Conservation (phyloP, 2,797 vertebrate species). For the Danio albolineatus region DNA sequence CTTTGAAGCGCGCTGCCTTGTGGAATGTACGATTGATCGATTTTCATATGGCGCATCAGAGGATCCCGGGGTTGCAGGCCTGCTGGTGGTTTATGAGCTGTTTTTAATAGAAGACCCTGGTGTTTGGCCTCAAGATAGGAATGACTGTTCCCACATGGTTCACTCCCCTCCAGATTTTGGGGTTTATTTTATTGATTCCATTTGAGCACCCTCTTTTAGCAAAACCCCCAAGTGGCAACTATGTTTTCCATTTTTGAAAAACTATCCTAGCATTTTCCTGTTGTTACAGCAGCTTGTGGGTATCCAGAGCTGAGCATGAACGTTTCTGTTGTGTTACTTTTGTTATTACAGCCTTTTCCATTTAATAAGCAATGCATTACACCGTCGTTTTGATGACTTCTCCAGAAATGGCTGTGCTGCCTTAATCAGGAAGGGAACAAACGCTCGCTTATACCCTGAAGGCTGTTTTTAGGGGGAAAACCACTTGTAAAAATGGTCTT, state of each 20-base stretch:
- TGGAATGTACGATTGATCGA: conserved; percentile 61
- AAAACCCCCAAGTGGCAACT: conserved; percentile 41
- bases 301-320: conserved; percentile 37
- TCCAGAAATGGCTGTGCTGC: conserved; percentile 25
- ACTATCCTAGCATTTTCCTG: conserved; percentile 37
- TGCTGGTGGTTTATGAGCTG: conserved; percentile 54
- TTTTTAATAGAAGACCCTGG: conserved; percentile 53
- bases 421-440: conserved; percentile 40
- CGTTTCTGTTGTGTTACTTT: conserved; percentile 12
- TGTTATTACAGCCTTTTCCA: conserved; percentile 41
- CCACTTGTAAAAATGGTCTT: conserved; percentile 25
- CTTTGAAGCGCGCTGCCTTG: conserved; percentile 58
- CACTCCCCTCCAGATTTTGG: conserved; percentile 37
- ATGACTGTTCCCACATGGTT: conserved; percentile 38
- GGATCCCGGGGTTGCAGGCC: conserved; percentile 28
- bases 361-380: conserved; percentile 47
- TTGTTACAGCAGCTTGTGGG: conserved; percentile 41
- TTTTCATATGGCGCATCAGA: conserved; percentile 53
- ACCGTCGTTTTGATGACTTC: conserved; percentile 36
- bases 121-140: conserved; percentile 54
- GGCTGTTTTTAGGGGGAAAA: conserved; percentile 19
- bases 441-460: conserved; percentile 32
- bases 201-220: conserved; percentile 17
- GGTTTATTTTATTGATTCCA: conserved; percentile 49
- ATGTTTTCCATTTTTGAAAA: conserved; percentile 16